A percentile compares a stretch with the other conserved stretches of the same genome.
Conservation (phyloP, 2,888 invertebrate species). For the Gordius sp. region DNA sequence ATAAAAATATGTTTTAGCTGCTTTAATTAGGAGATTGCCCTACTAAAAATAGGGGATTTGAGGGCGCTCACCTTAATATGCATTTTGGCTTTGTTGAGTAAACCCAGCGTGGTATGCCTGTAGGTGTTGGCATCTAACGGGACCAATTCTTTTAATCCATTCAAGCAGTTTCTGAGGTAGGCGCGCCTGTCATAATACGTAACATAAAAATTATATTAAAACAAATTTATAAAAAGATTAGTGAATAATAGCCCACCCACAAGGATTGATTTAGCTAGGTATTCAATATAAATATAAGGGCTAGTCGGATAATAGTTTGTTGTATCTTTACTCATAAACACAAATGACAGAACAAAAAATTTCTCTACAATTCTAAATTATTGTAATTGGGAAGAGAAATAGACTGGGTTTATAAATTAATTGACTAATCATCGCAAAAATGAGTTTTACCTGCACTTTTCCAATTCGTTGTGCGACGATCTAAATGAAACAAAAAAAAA, state of each 20-base stretch:
- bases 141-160: slow-evolving; percentile 9
- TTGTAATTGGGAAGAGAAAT: too few relatives aligned
- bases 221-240: too few relatives aligned
- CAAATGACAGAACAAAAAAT: too few relatives aligned
- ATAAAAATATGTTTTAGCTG: too few relatives aligned
- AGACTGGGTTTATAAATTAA: neutral
- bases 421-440: neutral
- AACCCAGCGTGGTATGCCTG: neutral
- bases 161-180: slow-evolving; percentile 6
- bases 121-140: slow-evolving; percentile 12
- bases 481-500: neutral
- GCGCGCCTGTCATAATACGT: neutral
- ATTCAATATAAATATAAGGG: too few relatives aligned
- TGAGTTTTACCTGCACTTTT: slow-evolving; percentile 7
- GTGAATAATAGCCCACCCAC: too few relatives aligned
- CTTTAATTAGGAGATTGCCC: too few relatives aligned
- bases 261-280: too few relatives aligned
- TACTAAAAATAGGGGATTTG: neutral
- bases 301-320: too few relatives aligned
- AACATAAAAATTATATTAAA: neutral
- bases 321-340: too few relatives aligned
- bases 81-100: slow-evolving; percentile 10
- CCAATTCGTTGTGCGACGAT: slow-evolving; percentile 5
- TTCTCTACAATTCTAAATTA: too few relatives aligned
- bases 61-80: neutral